Base-by-base conservation (phyloP, 2,888 invertebrate genomes). In the Acrobasis consociella region DNA sequence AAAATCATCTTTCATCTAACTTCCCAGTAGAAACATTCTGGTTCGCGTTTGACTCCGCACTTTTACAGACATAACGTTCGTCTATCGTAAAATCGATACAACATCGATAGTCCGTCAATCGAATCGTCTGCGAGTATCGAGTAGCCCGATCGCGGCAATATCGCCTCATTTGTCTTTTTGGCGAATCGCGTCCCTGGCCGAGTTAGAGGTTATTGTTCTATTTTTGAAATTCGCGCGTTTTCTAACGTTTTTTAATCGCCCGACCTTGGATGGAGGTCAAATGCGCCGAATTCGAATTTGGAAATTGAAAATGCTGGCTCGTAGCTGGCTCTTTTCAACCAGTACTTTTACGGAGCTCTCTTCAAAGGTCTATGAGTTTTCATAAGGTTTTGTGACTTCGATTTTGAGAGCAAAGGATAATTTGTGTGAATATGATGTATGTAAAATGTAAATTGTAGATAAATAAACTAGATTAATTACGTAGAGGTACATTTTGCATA, bases 151-250 rank as follows among this genome's bases (percentile, higher is more conserved):
- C 76, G 78, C 71, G 73, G 71, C 72, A 75, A 82, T 80, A 81
- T 83, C 77, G 80, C 73, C 67, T 73, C 62, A 64, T 76, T 84
- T 78, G 80, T 89, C 86, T 90, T 89, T 90, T 89, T 87, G 71
- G 69, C 59, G 71, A 76, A 75, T 79, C 81, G 81, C 85, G 89
- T 82, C 89, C 89, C 82, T 91, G 91, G 91, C 91, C 91, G 89
- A 89, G 90, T 91, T 89, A 87, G 87, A 85, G 89, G 86, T 84
- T 85, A 86, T 82, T 86, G 89, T 90, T 88, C 89, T 83, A 85
- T 89, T 90, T 90, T 86, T 83, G 74, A 87, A 88, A 82, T 85
- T 81, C 82, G 76, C 82, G 81, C 83, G 78, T 75, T 77, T 81
- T 82, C 82, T 82, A 49, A 55, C 55, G 80, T 80, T 78, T 76